A percentile compares a stretch with the other conserved stretches of the same genome.
These are phyloP conservation scores for Sebastes oblongus DNA, from an alignment of 2,797 vertebrate species.

Conservation along the genomic window DNA sequence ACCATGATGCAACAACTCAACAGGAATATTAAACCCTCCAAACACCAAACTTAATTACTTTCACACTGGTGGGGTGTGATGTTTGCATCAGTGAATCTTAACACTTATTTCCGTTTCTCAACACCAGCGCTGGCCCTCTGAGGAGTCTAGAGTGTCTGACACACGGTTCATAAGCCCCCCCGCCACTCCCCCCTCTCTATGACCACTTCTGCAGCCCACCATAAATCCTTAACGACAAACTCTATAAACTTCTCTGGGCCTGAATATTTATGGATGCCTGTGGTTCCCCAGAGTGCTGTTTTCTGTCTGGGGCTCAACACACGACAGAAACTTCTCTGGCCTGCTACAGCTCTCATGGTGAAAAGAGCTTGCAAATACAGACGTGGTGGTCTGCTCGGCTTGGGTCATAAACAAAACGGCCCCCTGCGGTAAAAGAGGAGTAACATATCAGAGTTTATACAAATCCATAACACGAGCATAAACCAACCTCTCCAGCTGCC, in stretches of 20 bases:
- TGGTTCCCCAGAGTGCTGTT: slow-evolving; percentile 78
- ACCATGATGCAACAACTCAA: slow-evolving; percentile 22
- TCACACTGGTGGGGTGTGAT: slow-evolving; percentile 40
- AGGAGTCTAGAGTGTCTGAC: slow-evolving; percentile 41
- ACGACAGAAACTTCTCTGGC: slow-evolving; percentile 70
- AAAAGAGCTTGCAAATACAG: slow-evolving; percentile 47
- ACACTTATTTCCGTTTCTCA: slow-evolving; percentile 53
- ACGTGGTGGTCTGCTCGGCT: slow-evolving; percentile 67
- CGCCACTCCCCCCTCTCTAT: background rate
- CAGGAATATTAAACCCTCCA: slow-evolving; percentile 46
- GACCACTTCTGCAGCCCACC: slow-evolving; percentile 73
- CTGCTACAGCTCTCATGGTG: slow-evolving; percentile 60
- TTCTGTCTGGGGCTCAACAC: slow-evolving; percentile 74
- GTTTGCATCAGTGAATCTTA: slow-evolving; percentile 59
- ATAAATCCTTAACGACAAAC: slow-evolving; percentile 84
- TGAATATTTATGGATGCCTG: slow-evolving; percentile 83
- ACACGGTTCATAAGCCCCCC: slow-evolving; percentile 32
- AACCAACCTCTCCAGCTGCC: slow-evolving; percentile 24
- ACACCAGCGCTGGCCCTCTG: slow-evolving; percentile 36
- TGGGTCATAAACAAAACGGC: slow-evolving; percentile 67
- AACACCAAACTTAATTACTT: slow-evolving; percentile 59
- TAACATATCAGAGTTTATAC: slow-evolving; percentile 61
- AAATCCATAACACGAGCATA: slow-evolving; percentile 55
- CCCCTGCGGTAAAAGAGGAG: slow-evolving; percentile 53
- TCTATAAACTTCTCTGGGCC: slow-evolving; percentile 79